Evolutionary conservation across 2,113 vertebrate genomes (phyloP).

Genomic region (Melanotaenia duboulayi): DNA sequence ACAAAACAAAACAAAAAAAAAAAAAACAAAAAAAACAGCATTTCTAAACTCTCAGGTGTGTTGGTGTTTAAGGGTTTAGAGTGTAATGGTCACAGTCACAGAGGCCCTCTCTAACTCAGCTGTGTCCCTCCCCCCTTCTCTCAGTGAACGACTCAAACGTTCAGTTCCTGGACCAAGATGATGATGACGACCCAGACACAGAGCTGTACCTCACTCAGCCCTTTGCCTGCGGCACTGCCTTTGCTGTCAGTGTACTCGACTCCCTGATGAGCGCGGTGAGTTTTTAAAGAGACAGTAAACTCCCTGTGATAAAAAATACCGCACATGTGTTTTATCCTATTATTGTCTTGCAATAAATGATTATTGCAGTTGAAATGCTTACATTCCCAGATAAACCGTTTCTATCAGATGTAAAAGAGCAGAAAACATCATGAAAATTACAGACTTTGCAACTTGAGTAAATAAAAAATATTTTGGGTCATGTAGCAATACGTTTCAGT

Average conservation of each 20-base stretch:
- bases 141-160: constrained; percentile 99
- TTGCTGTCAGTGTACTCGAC: constrained; percentile 97
- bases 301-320: neutral
- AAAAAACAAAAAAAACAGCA: neutral
- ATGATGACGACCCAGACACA: constrained; percentile 98
- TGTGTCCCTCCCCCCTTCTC: constrained; percentile 63
- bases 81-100: neutral
- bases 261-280: constrained; percentile 99
- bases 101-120: constrained; percentile 38
- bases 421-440: neutral
- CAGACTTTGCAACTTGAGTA: constrained; percentile 4
- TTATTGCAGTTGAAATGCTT: neutral
- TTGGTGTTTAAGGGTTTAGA: constrained; percentile 18
- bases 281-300: constrained; percentile 30
- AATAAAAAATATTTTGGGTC: neutral
- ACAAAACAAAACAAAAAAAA: too few species aligned
- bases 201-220: constrained; percentile 99
- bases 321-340: neutral
- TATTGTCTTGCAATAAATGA: neutral
- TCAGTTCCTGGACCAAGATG: constrained; percentile 99
- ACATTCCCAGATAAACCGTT: neutral
- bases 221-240: constrained; percentile 97
- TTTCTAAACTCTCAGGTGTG: constrained; percentile 50
- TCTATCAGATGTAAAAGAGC: too few species aligned
- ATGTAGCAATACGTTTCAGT: constrained; percentile 20